These are phyloP conservation scores for Pelosia muscerda DNA, from an alignment of 2,888 invertebrate species.

Conservation along the genomic window DNA sequence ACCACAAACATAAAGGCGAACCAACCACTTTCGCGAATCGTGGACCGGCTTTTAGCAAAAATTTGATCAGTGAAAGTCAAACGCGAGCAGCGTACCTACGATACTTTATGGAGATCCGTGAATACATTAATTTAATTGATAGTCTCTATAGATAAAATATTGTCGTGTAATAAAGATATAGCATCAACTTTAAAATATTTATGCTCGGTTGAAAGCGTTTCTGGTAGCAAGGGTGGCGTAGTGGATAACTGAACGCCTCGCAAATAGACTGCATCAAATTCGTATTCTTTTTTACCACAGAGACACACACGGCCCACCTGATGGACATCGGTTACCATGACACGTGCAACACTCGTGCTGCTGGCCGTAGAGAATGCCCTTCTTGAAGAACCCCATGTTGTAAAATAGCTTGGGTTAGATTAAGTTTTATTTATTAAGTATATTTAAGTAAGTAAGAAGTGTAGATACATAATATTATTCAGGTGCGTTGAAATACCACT, in stretches of 20 bases:
- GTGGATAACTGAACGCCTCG: not conserved
- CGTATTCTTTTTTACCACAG: no score
- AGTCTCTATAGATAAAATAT: conserved; percentile 41
- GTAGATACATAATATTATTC: no score
- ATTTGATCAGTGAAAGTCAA: conserved; percentile 86
- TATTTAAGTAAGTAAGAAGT: no score
- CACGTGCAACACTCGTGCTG: no score
- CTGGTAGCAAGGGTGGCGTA: no score
- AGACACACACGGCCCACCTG: no score
- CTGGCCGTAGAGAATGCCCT: no score
- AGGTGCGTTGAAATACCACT: no score
- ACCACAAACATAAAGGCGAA: conserved; percentile 62
- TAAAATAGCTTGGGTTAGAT: no score
- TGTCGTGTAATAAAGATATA: conserved; percentile 34
- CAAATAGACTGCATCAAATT: not conserved
- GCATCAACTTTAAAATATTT: conserved; percentile 25
- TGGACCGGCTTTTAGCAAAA: conserved; percentile 86
- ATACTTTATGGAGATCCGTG: conserved; percentile 55
- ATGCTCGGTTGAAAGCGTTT: conserved; percentile 2
- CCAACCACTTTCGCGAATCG: conserved; percentile 83
- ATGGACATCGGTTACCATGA: no score
- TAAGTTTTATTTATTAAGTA: no score
- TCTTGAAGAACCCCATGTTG: no score
- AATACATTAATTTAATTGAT: conserved; percentile 70
- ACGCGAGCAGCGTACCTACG: conserved; percentile 50